Conservation (phyloP, 2,113 vertebrate species). For the Amphilophus citrinellus region DNA sequence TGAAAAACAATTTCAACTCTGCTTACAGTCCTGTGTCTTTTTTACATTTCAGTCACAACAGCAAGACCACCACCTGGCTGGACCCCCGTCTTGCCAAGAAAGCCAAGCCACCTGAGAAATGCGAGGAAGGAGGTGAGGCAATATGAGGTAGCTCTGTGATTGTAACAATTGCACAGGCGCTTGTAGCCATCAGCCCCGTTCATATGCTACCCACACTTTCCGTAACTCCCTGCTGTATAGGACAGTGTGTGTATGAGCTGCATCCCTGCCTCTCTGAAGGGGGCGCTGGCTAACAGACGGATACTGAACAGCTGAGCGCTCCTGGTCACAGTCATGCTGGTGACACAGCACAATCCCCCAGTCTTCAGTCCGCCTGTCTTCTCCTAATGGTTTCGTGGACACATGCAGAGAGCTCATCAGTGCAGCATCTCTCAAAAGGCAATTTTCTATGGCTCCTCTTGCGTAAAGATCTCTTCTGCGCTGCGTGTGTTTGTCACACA, state of each 20-base stretch:
- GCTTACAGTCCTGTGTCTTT: constrained; percentile 19
- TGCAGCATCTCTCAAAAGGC: constrained; percentile 66
- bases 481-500: constrained; percentile 59
- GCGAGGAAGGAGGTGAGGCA: constrained; percentile 93
- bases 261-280: constrained; percentile 25
- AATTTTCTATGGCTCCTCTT: constrained; percentile 66
- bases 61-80: constrained; percentile 98
- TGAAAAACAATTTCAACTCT: background rate
- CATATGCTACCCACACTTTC: background rate
- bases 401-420: constrained; percentile 70
- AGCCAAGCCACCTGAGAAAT: constrained; percentile 97
- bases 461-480: constrained; percentile 62
- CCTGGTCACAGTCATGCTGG: constrained; percentile 22
- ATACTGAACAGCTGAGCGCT: constrained; percentile 39
- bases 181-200: background rate
- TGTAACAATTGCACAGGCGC: rapidly evolving
- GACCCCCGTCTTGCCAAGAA: constrained; percentile 98
- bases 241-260: background rate
- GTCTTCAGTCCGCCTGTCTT: constrained; percentile 30
- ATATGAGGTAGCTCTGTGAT: background rate
- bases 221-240: constrained; percentile 7
- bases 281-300: constrained; percentile 48
- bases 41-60: constrained; percentile 89
- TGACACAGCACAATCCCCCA: constrained; percentile 51
- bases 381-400: constrained; percentile 67